Conservation (phyloP, 2,113 vertebrate genomes). For the Tretioscincus oriximinensis region DNA sequence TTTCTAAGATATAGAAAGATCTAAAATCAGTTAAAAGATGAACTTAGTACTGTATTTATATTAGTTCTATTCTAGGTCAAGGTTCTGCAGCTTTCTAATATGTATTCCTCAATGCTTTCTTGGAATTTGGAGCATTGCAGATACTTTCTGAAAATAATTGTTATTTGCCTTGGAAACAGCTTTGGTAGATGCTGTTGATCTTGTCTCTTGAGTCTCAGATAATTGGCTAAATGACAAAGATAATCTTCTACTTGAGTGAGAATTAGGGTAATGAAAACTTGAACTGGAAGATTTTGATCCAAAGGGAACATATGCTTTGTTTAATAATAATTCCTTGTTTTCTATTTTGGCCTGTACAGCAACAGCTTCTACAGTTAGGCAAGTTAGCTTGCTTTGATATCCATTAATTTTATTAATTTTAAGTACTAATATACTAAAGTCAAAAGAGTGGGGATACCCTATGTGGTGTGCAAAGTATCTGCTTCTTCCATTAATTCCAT, state of each 20-base stretch:
- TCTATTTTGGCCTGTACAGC: background rate
- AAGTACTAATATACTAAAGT: background rate
- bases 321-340: background rate
- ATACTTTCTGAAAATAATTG: background rate
- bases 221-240: constrained; percentile 4
- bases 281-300: background rate
- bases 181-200: background rate
- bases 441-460: too few relatives aligned
- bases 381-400: too few relatives aligned
- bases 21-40: background rate
- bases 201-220: constrained; percentile 7
- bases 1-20: background rate
- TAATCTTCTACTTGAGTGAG: constrained; percentile 8
- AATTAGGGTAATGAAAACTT: constrained; percentile 24
- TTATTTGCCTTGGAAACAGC: background rate
- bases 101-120: background rate
- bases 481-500: too few relatives aligned
- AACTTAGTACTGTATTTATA: background rate
- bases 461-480: too few relatives aligned
- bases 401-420: background rate
- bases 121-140: background rate
- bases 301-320: constrained; percentile 3
- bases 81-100: background rate
- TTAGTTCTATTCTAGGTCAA: background rate
- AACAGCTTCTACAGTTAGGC: background rate